Evolutionary conservation across 2,113 vertebrate genomes (phyloP).

Genomic region (Dipodomys merriami): DNA sequence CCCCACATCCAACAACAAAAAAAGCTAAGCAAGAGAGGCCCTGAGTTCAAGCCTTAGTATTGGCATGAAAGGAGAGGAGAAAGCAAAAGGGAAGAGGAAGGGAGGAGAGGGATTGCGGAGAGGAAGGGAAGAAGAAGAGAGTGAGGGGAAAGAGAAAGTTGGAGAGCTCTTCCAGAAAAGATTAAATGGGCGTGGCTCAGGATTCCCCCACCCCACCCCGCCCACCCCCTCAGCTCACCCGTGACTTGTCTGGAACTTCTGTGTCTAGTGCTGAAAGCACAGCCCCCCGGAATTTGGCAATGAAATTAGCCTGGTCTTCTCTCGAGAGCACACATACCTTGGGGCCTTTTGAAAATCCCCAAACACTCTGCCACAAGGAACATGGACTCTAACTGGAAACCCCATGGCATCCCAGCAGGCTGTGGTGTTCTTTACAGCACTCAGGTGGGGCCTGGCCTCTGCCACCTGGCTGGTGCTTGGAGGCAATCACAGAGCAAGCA

Average conservation of each 20-base stretch:
- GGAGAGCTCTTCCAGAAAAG: not conserved
- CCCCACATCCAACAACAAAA: too few species aligned
- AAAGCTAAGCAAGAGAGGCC: too few species aligned
- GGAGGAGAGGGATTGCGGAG: too few species aligned
- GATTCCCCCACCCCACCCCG: too few species aligned
- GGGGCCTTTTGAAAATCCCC: not conserved
- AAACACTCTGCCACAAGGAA: constrained; percentile 42
- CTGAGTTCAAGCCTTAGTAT: too few species aligned
- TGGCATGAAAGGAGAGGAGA: too few species aligned
- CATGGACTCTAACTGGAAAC: not conserved
- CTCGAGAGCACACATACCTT: not conserved
- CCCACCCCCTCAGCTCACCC: not conserved
- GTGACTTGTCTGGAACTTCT: not conserved
- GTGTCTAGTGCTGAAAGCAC: not conserved
- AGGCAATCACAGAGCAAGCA: not conserved
- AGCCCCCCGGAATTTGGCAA: not conserved
- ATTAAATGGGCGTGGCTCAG: not conserved
- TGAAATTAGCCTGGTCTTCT: not conserved
- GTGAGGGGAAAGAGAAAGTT: not conserved
- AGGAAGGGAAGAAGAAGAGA: too few species aligned
- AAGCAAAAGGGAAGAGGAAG: too few species aligned
- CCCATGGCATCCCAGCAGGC: not conserved
- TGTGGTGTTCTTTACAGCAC: not conserved
- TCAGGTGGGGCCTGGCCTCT: constrained; percentile 56
- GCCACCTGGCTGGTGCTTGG: constrained; percentile 52